Percentiles rank a stretch among this genome's conserved stretches.
phyloP scores from a whole-genome alignment of 2,797 vertebrate genomes.

The Manis crassicaudata region DNA sequence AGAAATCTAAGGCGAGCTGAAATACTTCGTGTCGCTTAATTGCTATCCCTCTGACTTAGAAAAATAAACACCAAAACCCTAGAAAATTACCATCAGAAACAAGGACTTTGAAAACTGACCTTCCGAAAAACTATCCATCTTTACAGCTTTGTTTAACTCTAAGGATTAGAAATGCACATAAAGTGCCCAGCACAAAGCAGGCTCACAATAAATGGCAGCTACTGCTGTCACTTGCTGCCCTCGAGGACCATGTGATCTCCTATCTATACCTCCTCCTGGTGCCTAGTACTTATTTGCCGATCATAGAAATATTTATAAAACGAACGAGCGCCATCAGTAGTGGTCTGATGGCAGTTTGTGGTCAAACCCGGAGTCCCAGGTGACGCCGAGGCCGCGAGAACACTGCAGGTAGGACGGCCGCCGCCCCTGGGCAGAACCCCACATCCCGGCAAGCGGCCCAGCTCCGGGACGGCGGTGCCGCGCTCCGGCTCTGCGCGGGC shows the following conservation, averaged over 20 bases:
- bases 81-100: neutral
- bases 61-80: neutral
- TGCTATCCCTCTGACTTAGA: neutral
- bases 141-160: neutral
- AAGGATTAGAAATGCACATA: constrained; percentile 11
- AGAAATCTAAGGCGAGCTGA: neutral
- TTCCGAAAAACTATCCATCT: neutral
- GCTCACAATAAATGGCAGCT: neutral
- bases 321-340: neutral
- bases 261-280: neutral
- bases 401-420: fast-evolving
- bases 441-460: constrained; percentile 15
- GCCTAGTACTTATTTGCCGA: neutral
- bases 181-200: neutral
- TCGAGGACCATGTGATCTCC: neutral
- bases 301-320: neutral
- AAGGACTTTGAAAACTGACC: neutral
- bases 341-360: neutral
- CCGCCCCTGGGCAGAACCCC: neutral
- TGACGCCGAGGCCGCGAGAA: fast-evolving
- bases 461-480: neutral
- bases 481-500: too few relatives aligned
- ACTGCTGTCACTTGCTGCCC: neutral
- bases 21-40: neutral
- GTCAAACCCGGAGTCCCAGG: fast-evolving